A percentile compares a stretch with the other conserved stretches of the same genome.
Evolutionary conservation across 2,113 vertebrate species (phyloP).

Genomic region (Chloebia gouldiae): DNA sequence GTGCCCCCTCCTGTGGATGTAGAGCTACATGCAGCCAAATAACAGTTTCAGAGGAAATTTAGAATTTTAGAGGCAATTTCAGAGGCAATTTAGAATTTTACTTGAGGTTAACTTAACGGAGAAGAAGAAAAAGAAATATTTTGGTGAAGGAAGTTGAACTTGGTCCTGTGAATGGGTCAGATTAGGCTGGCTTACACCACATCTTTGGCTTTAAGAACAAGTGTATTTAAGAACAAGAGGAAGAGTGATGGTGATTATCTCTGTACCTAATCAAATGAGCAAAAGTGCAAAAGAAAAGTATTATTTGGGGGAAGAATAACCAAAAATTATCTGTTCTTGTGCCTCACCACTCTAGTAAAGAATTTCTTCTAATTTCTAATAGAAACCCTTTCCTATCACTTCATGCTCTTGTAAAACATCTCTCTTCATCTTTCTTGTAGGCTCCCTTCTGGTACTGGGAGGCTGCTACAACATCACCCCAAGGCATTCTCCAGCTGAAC

Average conservation of each 20-base stretch:
- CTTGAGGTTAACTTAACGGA: not conserved
- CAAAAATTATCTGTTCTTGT: not conserved
- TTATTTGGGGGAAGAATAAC: not conserved
- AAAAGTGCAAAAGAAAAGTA: not conserved
- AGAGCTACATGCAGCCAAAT: not conserved
- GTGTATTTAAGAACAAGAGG: not conserved
- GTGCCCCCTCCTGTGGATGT: slow-evolving; percentile 23
- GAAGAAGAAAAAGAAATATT: not conserved
- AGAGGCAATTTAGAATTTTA: not conserved
- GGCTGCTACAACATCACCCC: not conserved
- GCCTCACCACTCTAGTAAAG: not conserved
- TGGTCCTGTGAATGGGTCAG: not conserved
- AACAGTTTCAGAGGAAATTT: not conserved
- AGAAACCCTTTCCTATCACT: not conserved
- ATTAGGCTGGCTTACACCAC: not conserved
- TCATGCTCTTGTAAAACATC: not conserved
- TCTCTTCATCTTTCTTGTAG: not conserved
- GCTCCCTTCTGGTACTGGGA: not conserved
- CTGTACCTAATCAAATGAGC: not conserved
- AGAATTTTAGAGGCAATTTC: not conserved
- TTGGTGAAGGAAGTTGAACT: not conserved
- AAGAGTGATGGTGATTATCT: not conserved
- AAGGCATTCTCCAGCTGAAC: not conserved
- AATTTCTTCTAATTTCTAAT: not conserved
- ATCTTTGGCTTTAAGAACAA: not conserved